Evolutionary conservation across 92 coral and sea anemone genomes (phyloP).

Genomic region (Heliopora coerulea): DNA sequence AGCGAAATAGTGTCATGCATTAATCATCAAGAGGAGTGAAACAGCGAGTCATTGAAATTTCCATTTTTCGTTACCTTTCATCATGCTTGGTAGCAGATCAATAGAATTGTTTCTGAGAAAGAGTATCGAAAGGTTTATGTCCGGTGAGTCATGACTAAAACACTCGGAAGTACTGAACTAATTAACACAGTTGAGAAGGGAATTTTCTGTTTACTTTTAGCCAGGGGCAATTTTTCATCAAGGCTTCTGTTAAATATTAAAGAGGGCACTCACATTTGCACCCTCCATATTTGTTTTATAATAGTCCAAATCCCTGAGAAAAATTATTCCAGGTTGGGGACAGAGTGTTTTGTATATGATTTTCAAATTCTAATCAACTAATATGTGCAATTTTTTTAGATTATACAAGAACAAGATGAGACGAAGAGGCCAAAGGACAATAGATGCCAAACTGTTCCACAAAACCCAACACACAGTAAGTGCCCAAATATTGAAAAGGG

Average conservation of each 20-base stretch:
- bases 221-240: constrained; percentile 26
- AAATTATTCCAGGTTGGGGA: too few species aligned
- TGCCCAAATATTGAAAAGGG: neutral
- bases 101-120: neutral
- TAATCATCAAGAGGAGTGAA: constrained; percentile 20
- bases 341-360: too few species aligned
- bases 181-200: constrained; percentile 10
- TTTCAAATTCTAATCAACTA: too few species aligned
- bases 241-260: constrained; percentile 30
- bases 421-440: constrained; percentile 34
- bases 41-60: neutral
- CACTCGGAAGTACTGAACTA: neutral
- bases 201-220: constrained; percentile 34
- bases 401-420: constrained; percentile 20
- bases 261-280: neutral
- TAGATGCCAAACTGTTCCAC: constrained; percentile 12
- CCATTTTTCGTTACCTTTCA: neutral
- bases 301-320: too few species aligned
- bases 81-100: neutral
- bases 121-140: neutral
- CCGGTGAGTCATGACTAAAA: neutral
- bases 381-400: neutral
- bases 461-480: neutral
- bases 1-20: constrained; percentile 41
- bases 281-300: neutral